Conservation (phyloP, 2,797 vertebrate species). For the Thalassophryne amazonica region DNA sequence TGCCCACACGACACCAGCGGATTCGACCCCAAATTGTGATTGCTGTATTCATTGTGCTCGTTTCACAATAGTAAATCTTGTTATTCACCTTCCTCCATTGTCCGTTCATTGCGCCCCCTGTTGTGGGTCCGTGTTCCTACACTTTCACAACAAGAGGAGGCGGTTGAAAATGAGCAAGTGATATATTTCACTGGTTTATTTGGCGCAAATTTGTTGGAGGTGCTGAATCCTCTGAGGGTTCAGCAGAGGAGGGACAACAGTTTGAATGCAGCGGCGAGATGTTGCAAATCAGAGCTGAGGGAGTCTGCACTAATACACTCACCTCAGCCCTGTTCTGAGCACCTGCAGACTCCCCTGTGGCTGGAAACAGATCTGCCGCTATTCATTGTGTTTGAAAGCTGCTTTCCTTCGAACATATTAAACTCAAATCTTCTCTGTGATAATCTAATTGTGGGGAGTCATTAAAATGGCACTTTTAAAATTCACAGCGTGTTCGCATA, state of each 20-base stretch:
- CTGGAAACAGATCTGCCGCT: constrained; percentile 23
- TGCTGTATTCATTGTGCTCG: too few species aligned
- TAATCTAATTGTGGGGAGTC: constrained; percentile 9
- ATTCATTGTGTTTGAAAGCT: constrained; percentile 16
- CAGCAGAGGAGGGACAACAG: constrained; percentile 24
- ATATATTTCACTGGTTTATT: constrained; percentile 1
- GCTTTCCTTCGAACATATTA: constrained; percentile 34
- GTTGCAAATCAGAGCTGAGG: constrained; percentile 24
- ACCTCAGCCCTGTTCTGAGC: constrained; percentile 37
- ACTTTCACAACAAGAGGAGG: too few species aligned
- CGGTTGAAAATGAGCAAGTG: too few species aligned
- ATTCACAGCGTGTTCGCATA: too few species aligned
- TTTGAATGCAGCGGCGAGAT: constrained; percentile 20
- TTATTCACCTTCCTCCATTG: too few species aligned
- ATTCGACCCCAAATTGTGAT: too few species aligned
- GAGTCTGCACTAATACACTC: constrained; percentile 41
- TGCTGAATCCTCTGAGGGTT: constrained; percentile 28
- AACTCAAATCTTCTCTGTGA: constrained; percentile 6
- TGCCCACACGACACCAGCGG: too few species aligned
- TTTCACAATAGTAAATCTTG: too few species aligned
- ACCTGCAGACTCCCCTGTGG: constrained; percentile 44
- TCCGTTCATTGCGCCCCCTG: too few species aligned
- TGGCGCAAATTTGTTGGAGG: constrained; percentile 1
- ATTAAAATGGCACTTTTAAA: not conserved
- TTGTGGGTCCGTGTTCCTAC: too few species aligned